phyloP scores from a whole-genome alignment of 2,888 invertebrate genomes.

The Sericinus montela region DNA sequence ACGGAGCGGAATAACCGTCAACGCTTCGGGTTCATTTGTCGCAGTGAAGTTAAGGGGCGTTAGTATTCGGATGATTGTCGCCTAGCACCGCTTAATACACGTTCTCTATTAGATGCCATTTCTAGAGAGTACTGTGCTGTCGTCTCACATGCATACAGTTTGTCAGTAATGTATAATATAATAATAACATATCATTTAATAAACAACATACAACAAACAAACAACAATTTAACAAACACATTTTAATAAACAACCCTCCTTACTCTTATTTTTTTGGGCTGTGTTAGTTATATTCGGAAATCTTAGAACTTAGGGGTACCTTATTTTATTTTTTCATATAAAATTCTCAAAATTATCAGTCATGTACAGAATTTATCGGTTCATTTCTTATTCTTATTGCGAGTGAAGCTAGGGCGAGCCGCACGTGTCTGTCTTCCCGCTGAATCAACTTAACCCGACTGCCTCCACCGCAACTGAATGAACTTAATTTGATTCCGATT shows the following conservation, averaged over 20 bases:
- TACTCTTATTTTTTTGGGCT: constrained; percentile 5
- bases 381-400: constrained; percentile 59
- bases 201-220: no score
- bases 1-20: constrained; percentile 48
- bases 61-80: constrained; percentile 31
- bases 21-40: constrained; percentile 46
- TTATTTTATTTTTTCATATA: constrained; percentile 8
- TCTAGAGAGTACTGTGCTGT: constrained; percentile 26
- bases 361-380: constrained; percentile 41
- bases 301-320: neutral
- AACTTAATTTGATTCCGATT: constrained; percentile 76
- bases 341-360: constrained; percentile 22
- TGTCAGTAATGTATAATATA: no score
- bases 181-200: no score
- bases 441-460: constrained; percentile 66
- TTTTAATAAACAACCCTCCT: neutral
- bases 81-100: constrained; percentile 36
- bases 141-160: no score
- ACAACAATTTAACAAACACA: no score
- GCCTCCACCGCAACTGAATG: constrained; percentile 66
- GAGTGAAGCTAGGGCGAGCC: constrained; percentile 35
- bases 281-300: neutral
- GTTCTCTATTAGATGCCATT: constrained; percentile 31
- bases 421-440: constrained; percentile 58
- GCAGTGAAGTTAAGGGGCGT: constrained; percentile 26